Evolutionary conservation across 2,797 vertebrate species (phyloP), one percentile per base, ranked within the genome.

Genomic region (Hylomyscus alleni): DNA sequence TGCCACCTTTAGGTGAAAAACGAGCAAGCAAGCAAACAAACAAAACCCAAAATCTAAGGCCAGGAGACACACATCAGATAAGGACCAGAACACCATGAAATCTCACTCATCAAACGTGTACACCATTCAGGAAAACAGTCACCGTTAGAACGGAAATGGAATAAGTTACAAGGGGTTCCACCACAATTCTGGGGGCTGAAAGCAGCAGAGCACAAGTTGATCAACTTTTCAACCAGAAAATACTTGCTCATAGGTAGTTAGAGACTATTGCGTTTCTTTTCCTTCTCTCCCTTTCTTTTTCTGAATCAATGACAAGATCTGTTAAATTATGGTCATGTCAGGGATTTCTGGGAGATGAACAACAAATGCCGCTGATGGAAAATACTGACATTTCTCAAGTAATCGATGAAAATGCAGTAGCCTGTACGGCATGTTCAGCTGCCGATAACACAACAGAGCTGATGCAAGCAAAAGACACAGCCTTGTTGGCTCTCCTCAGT

Each of bases 271-370:
- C 15, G 40, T 80, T 44, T 40, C n/a, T 80, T 31, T 15, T 14
- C 44, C 11, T 40, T 29, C 58, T 31, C 47, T 6, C 24, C 9
- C 4, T n/a, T 40, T 12, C 50, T 87, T 90, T 34, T 13, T 58
- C 91, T 52, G 31, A 92, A 86, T 40, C 72, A 78, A 58, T 94
- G 65, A 47, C 81, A 60, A 92, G 54, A 80, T 69, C 58, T 72
- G 82, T 29, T 44, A 90, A 87, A 13, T 40, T 90, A 56, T 93
- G 88, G 90, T 93, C 76, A 93, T 20, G 31, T 93, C 67, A 84
- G 44, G 83, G 34, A 76, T 40, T 56, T 40, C 50, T 88, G 83
- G 15, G 37, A 89, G 83, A 52, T 44, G n/a, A 91, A 83, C n/a
- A 69, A 84, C 24, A 40, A 54, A 94, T n/a, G 84, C 40, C 1